Conservation (phyloP, 2,797 vertebrate genomes). For the Podargus strigoides region DNA sequence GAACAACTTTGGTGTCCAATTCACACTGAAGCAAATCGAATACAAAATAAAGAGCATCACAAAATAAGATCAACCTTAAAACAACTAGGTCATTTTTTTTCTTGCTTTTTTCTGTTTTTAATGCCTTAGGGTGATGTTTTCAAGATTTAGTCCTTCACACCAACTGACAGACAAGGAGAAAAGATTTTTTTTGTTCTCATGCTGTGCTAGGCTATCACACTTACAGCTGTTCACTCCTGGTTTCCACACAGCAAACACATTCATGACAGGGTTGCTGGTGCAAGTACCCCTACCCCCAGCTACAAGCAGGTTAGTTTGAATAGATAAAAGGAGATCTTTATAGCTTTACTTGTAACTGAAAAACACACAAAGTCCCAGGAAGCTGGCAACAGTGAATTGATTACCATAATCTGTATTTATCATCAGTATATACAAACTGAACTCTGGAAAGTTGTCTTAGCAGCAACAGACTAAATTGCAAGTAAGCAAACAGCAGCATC, state of each 20-base stretch:
- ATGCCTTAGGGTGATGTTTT: neutral
- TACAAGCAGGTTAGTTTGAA: neutral
- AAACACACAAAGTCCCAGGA: neutral
- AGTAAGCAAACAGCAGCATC: conserved; percentile 20
- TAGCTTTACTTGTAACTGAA: neutral
- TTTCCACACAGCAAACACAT: neutral
- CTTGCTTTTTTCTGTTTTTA: neutral
- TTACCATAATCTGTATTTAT: neutral
- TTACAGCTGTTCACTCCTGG: neutral
- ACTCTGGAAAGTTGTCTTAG: neutral
- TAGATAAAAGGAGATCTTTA: neutral
- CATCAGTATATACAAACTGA: neutral
- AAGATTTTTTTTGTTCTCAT: neutral
- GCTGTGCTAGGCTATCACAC: neutral
- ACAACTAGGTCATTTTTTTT: neutral
- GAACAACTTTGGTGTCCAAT: neutral
- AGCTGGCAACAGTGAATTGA: neutral
- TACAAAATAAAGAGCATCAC: neutral
- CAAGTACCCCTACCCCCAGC: neutral
- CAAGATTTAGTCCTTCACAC: neutral
- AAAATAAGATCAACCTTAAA: neutral
- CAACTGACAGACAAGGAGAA: neutral
- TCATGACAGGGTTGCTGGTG: neutral
- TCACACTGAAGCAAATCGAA: neutral
- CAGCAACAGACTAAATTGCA: neutral